Evolutionary conservation across 2,113 vertebrate species (phyloP), one percentile per base, ranked within the genome.

Genomic region (Peromyscus californicus): DNA sequence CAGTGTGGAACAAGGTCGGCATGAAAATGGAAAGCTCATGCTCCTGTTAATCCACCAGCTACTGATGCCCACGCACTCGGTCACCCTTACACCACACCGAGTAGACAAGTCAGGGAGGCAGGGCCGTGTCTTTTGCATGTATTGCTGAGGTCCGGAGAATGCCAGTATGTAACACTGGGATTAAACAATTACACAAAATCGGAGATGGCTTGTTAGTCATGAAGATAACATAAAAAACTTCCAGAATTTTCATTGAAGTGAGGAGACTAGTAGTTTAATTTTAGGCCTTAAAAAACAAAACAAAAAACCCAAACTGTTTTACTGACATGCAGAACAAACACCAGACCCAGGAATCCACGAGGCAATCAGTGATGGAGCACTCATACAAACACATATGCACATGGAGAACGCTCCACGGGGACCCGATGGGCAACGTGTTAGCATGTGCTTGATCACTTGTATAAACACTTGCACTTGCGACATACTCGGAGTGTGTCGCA

Each of bases 11-110:
- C 83, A 98, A 98, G 98, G 95, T 98, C 98, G 98, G 98, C 98
- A 91, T 99, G 98, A 98, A 97, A 98, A 99, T 99, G 99, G 98
- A 97, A 99, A 98, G 98, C 98, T 98, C 98, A 98, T 99, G 98
- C 98, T 98, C 95, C 1, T 98, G 97, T 98, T 98, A 98, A 98
- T 98, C 97, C 95, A 98, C 94, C 97, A 97, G 82, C 96, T 98
- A 97, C 95, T 95, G 98, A 98, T 97, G 98, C 97, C 98, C 96
- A 97, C 97, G 96, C 59, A 97, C 96, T 97, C 96, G 96, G 96
- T 59, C 80, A 95, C 93, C 96, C 97, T 87, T 96, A 97, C 78
- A 57, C 96, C 98, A 98, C 91, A 95, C 90, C 21, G 65, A 94
- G 91, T n/a, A 89, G 78, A 95, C 93, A 87, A 94, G 83, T 29